phyloP scores from a whole-genome alignment of 2,113 vertebrate species.

The Corythaeola cristata region DNA sequence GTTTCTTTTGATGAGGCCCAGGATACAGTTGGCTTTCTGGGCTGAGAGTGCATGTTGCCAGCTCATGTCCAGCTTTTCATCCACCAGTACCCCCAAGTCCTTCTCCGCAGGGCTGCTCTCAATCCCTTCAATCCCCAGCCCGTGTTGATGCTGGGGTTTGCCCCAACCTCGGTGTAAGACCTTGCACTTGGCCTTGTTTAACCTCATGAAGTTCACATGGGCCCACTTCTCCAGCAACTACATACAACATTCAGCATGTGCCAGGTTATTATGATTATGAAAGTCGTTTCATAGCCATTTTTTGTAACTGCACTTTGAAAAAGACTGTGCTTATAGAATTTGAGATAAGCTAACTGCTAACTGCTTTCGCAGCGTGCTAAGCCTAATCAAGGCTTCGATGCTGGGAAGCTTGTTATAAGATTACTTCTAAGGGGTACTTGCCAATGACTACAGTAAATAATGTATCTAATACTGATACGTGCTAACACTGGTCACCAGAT shows the following conservation, averaged over 20 bases:
- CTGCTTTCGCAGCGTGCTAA: not conserved
- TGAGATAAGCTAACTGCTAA: not conserved
- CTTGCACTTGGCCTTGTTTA: not conserved
- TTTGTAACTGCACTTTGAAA: not conserved
- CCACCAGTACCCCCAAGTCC: not conserved
- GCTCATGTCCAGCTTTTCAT: not conserved
- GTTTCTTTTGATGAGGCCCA: not conserved
- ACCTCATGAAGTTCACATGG: fast-evolving
- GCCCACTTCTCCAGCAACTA: not conserved
- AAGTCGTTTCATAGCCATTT: not conserved
- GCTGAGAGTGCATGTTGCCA: no score
- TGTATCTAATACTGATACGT: not conserved
- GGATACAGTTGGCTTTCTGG: not conserved
- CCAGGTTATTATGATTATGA: not conserved
- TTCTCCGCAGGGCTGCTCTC: not conserved
- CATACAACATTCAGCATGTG: not conserved
- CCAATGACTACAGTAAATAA: not conserved
- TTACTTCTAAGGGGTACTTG: not conserved
- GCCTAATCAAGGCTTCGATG: fast-evolving
- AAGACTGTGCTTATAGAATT: not conserved
- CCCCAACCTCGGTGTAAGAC: no score
- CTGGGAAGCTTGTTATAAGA: not conserved
- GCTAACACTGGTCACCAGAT: not conserved
- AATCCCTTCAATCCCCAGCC: no score
- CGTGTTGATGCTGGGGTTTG: fast-evolving